These are phyloP conservation scores for Callocephalon fimbriatum DNA, from an alignment of 2,113 vertebrate species.

Conservation along the genomic window DNA sequence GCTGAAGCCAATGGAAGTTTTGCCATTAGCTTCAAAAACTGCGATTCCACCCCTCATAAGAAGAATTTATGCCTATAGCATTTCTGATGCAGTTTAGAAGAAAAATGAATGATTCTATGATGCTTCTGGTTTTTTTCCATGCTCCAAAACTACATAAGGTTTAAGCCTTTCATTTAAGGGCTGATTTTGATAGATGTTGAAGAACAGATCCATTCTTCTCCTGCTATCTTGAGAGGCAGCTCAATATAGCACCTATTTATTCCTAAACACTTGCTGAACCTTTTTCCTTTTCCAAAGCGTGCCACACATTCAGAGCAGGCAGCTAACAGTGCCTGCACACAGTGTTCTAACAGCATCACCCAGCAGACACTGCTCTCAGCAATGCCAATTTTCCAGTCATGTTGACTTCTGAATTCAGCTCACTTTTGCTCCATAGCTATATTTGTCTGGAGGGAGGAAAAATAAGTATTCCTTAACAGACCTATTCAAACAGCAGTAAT, in stretches of 20 bases:
- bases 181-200: neutral
- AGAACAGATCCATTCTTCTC: neutral
- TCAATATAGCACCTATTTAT: neutral
- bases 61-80: neutral
- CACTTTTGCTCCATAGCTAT: neutral
- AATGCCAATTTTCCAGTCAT: slow-evolving; percentile 2
- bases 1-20: neutral
- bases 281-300: neutral
- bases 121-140: neutral
- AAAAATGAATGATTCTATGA: neutral
- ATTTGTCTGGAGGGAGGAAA: neutral
- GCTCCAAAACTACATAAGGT: neutral
- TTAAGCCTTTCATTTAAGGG: neutral
- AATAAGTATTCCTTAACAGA: neutral
- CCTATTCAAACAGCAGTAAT: neutral
- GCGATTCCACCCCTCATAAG: neutral
- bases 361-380: neutral
- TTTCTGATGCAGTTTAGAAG: neutral
- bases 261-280: neutral
- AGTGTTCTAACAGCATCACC: neutral
- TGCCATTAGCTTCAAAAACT: neutral
- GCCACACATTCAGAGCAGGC: neutral
- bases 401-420: neutral
- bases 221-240: neutral
- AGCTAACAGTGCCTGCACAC: neutral